phyloP scores from a whole-genome alignment of 2,113 vertebrate genomes.

The Cnemophilus loriae region DNA sequence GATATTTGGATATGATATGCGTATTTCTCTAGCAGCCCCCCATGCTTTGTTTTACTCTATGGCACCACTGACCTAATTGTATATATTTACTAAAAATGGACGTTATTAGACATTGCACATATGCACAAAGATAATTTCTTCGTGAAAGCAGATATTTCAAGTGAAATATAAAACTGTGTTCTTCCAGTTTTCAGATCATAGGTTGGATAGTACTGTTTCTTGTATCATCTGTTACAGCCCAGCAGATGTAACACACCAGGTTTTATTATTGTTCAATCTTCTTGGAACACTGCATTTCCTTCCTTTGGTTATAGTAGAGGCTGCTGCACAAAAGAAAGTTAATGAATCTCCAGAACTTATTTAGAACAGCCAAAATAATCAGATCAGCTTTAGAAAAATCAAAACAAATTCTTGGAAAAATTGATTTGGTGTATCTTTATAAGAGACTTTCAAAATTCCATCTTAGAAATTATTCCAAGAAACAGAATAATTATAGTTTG shows the following conservation, averaged over 20 bases:
- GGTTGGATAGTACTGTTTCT: neutral
- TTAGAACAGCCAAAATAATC: neutral
- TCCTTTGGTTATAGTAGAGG: neutral
- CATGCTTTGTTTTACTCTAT: neutral
- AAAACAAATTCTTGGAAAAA: neutral
- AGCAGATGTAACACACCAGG: neutral
- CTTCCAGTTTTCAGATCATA: neutral
- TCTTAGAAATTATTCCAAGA: neutral
- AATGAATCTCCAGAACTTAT: neutral
- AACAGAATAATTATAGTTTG: neutral
- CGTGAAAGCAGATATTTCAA: neutral
- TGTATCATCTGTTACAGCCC: neutral
- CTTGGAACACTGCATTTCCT: neutral
- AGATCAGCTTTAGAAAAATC: conserved; percentile 3
- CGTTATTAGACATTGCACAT: neutral
- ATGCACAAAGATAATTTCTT: neutral
- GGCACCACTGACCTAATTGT: neutral
- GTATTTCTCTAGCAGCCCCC: neutral
- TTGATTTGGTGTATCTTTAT: neutral
- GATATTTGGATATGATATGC: neutral
- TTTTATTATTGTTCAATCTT: neutral
- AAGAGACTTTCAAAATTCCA: neutral
- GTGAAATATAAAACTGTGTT: neutral
- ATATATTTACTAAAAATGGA: neutral
- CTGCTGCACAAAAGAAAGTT: neutral